phyloP scores from a whole-genome alignment of 2,113 vertebrate genomes.

The Salvelinus namaycush region DNA sequence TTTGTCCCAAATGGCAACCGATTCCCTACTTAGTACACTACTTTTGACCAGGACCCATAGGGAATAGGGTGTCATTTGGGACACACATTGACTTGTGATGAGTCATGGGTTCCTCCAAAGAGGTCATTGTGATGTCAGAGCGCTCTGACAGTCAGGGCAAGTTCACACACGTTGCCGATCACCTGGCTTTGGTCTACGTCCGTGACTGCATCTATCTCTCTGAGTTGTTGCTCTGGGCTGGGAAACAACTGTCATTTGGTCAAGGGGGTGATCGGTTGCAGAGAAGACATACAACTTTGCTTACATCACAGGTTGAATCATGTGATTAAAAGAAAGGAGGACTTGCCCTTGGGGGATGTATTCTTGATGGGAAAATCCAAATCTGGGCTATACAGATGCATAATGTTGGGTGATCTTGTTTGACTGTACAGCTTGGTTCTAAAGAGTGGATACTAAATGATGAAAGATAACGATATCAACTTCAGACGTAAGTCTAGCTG shows the following conservation, averaged over 20 bases:
- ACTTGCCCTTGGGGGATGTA: constrained; percentile 10
- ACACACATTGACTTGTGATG: neutral
- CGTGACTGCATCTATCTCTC: neutral
- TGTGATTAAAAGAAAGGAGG: neutral
- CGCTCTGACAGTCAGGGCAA: constrained; percentile 43
- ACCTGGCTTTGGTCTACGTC: constrained; percentile 38
- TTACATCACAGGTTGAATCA: neutral
- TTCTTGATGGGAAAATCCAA: constrained; percentile 2
- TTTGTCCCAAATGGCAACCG: no score
- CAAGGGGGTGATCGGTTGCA: neutral
- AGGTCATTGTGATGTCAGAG: constrained; percentile 52
- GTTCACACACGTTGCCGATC: constrained; percentile 55
- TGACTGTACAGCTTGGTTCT: neutral
- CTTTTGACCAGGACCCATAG: no score
- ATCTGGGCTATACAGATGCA: neutral
- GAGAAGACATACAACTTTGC: neutral
- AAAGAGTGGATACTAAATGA: neutral
- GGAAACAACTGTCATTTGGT: neutral
- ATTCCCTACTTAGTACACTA: no score
- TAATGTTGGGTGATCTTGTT: neutral
- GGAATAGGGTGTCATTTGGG: no score
- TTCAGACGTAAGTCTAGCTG: no score
- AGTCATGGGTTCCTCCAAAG: constrained; percentile 63
- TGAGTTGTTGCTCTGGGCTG: neutral
- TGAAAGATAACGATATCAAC: neutral